Evolutionary conservation across 2,113 vertebrate genomes (phyloP).

Genomic region (Hyaena hyaena): DNA sequence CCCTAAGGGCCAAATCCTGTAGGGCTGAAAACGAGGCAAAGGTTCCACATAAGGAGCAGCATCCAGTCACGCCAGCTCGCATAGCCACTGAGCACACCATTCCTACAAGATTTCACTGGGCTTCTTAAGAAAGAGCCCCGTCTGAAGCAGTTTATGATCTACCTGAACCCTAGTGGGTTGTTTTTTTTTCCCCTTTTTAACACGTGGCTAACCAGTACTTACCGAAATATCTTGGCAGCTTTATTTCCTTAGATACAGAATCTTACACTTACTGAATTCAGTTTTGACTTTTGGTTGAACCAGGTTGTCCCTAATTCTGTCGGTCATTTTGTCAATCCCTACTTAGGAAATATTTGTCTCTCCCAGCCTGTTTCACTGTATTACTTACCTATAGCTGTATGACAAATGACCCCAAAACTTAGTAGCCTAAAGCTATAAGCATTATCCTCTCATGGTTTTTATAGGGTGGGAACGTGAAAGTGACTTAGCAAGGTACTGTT

Average conservation of each 20-base stretch:
- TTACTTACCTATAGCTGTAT: neutral
- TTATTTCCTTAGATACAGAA: conserved; percentile 26
- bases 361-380: neutral
- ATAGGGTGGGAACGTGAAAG: neutral
- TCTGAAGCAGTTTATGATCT: neutral
- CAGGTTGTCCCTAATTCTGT: neutral
- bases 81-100: neutral
- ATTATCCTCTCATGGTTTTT: neutral
- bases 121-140: neutral
- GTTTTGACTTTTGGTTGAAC: conserved; percentile 52
- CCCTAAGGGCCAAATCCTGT: neutral
- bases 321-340: conserved; percentile 3
- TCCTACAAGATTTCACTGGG: neutral
- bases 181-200: neutral
- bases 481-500: neutral
- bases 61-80: fast-evolving
- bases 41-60: neutral
- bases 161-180: neutral
- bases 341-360: neutral
- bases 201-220: neutral
- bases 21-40: neutral
- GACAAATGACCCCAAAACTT: neutral
- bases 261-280: neutral
- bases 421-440: neutral
- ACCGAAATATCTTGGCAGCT: neutral